phyloP scores from a whole-genome alignment of 1,140 invertebrate genomes.

The Drosophila kanapiae region DNA sequence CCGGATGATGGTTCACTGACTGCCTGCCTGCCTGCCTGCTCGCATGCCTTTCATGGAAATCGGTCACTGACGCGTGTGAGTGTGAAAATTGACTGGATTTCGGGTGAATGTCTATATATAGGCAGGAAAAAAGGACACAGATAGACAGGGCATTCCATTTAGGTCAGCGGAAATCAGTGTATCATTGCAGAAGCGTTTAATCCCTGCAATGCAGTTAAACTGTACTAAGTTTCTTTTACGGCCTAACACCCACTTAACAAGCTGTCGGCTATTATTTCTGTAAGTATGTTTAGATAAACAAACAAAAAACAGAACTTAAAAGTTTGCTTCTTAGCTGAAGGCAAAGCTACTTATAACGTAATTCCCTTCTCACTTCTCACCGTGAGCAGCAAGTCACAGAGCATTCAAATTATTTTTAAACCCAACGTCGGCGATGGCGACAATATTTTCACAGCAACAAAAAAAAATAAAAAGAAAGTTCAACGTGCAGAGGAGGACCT shows the following conservation, averaged over 20 bases:
- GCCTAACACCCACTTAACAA: not conserved
- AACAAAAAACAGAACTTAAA: constrained; percentile 21
- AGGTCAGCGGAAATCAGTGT: not conserved
- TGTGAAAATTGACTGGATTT: constrained; percentile 74
- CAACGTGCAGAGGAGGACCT: constrained; percentile 9
- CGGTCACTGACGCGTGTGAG: constrained; percentile 66
- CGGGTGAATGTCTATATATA: constrained; percentile 11
- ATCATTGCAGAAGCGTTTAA: not conserved
- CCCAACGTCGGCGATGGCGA: constrained; percentile 54
- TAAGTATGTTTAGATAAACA: constrained; percentile 17
- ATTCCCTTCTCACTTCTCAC: constrained; percentile 20
- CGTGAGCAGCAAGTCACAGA: constrained; percentile 44
- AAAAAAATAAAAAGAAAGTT: constrained; percentile 17
- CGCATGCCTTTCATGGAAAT: constrained; percentile 36
- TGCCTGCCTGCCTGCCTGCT: not conserved
- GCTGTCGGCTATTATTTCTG: constrained; percentile 3
- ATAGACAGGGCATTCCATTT: not conserved
- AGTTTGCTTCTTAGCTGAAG: constrained; percentile 16
- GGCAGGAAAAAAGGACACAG: not conserved
- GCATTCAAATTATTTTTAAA: constrained; percentile 72
- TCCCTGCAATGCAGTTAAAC: not conserved
- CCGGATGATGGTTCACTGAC: constrained; percentile 27
- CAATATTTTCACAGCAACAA: constrained; percentile 64
- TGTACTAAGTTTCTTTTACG: not conserved
- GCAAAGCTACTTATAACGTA: constrained; percentile 28